A percentile compares a stretch with the other conserved stretches of the same genome.
Conservation (phyloP, 2,113 vertebrate species). For the Reinhardtius hippoglossoides region DNA sequence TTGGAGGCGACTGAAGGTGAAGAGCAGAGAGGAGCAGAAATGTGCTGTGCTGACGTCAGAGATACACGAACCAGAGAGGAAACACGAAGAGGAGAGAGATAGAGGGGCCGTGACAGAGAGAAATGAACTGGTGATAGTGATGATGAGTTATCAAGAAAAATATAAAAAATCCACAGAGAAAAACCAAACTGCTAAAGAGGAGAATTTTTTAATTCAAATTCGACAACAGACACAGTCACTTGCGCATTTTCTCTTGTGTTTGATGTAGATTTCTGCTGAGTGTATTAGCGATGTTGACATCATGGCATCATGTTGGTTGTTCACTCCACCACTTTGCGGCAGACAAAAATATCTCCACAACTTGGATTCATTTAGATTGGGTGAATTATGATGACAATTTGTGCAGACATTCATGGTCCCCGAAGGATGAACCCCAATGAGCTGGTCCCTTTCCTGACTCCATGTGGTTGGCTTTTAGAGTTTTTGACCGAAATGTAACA, state of each 20-base stretch:
- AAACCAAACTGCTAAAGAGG: no score
- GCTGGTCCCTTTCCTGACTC: no score
- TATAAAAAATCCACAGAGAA: no score
- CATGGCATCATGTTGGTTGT: neutral
- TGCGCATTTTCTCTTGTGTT: no score
- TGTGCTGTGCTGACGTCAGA: conserved; percentile 51
- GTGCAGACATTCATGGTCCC: neutral
- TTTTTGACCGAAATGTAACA: no score
- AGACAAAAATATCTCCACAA: neutral
- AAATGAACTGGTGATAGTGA: neutral
- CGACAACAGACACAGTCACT: no score
- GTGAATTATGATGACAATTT: neutral
- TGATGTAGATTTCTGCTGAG: no score
- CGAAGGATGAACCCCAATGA: no score
- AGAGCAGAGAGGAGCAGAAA: conserved; percentile 43
- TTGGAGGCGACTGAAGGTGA: conserved; percentile 70
- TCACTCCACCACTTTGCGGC: neutral
- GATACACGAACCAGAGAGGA: conserved; percentile 6
- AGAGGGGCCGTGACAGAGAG: neutral
- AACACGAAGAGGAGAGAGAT: neutral
- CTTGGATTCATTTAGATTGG: neutral
- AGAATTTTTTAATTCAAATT: no score
- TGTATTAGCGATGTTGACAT: no score
- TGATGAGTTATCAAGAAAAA: no score
- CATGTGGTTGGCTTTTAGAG: no score